Base-by-base conservation (phyloP, 1,140 invertebrate species). In the Megalonaias nervosa region DNA sequence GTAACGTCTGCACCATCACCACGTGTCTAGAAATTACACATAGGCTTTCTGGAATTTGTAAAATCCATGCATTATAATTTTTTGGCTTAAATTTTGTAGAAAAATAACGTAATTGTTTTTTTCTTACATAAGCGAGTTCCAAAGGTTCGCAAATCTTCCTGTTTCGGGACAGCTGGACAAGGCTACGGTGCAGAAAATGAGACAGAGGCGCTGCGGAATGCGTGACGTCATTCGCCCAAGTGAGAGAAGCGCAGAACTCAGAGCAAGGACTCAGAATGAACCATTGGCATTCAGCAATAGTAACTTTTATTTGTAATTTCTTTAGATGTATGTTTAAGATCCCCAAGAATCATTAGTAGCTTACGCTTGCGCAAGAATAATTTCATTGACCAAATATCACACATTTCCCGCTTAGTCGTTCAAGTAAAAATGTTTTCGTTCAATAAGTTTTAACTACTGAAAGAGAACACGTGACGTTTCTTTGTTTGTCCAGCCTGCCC, bases 171-270 rank as follows among this genome's bases (percentile, higher is more conserved):
- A 56, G 6, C 59, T 84, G 26, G 79, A 87, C 60, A 4, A 48
- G 3, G 59, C 17, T 12, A 87, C 85, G 0, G 1, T 80, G 1
- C 38, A 65, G 0, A 82, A 79, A 75, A 87, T 87, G 84, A 21
- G 77, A 48, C 59, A 71, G 16, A 80, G 80, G 17, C 72, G 85
- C 26, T 87, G 85, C 75, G 85, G 85, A 1, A 23, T 85, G 4
- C 81, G 83, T 38, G 85, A 86, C 71, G 71, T 86, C 58, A 61
- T 83, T 57, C 75, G 75, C 26, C 72, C 72, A 5, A 19, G 14
- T 21, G 68, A 80, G 19, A 38, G 73, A 48, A 23, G 19, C 2
- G 48, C 1, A 21, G 19, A 31, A 1, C 61, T 67, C 12, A 67
- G 14, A 19, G 38, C 61, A 21, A 17, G 55, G 4, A 59, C 62